phyloP scores from a whole-genome alignment of 2,797 vertebrate genomes.

The Neomorphus geoffroyi region DNA sequence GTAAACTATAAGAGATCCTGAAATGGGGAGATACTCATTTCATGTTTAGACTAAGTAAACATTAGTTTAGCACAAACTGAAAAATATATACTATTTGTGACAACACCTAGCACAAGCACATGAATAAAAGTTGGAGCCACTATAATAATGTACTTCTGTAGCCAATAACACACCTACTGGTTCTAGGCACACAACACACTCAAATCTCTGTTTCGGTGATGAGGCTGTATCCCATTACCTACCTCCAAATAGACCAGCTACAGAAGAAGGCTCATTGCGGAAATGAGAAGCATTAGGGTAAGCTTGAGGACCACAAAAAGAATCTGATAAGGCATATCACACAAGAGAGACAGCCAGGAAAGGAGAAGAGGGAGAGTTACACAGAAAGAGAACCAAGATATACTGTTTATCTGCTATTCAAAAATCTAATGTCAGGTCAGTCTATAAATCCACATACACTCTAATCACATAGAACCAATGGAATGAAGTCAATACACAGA shows the following conservation, averaged over 20 bases:
- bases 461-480: slow-evolving; percentile 19
- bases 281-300: slow-evolving; percentile 87
- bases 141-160: background rate
- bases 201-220: background rate
- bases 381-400: slow-evolving; percentile 61
- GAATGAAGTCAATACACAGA: slow-evolving; percentile 30
- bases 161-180: background rate
- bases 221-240: slow-evolving; percentile 65
- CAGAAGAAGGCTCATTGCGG: slow-evolving; percentile 84
- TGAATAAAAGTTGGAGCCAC: background rate
- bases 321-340: slow-evolving; percentile 81
- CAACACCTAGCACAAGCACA: background rate
- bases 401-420: background rate
- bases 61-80: background rate
- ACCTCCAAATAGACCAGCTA: slow-evolving; percentile 92
- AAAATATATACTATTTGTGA: background rate
- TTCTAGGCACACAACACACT: background rate
- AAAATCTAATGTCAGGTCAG: background rate
- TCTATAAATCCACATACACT: background rate
- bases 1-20: background rate
- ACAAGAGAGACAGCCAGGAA: slow-evolving; percentile 73
- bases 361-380: slow-evolving; percentile 73
- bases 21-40: slow-evolving; percentile 65
- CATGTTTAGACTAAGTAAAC: background rate
- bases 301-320: slow-evolving; percentile 89